Evolutionary conservation across 2,888 invertebrate species (phyloP), one percentile per base, ranked within the genome.

Genomic region (Campopleginae sp.): DNA sequence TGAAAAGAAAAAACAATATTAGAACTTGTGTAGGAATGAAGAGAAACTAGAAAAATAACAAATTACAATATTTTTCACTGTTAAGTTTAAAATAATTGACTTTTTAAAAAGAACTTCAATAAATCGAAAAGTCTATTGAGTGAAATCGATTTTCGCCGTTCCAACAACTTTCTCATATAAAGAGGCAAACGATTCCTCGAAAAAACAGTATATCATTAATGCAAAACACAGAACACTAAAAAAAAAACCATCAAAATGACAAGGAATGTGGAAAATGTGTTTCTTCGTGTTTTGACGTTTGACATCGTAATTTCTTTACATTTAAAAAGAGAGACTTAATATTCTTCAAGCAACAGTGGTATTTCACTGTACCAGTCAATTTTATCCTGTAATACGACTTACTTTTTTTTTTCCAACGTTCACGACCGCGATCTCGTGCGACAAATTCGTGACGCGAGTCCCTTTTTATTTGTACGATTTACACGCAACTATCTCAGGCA

Each of bases 321-420:
- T 46, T 46, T 44, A 33, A 48, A 14, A 31, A 23, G 19, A 38
- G n/a, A 58, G 42, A 51, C 58, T 10, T 38, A 19, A 76, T 51
- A 77, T 77, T 27, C 51, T 76, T 77, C 74, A 80, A 61, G 72
- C n/a, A 82, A 86, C 80, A 68, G 77, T 86, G 68, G 65, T 81
- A 81, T 79, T 86, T 84, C 68, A 82, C 66, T 75, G 86, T 84
- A 79, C 78, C 82, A 80, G 80, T 61, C 80, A 72, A 77, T 61
- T 84, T 72, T 72, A 31, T 58, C 58, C 61, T 33, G 80, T 58
- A 71, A 63, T 44, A 42, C 54, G 46, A 79, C 31, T 48, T 80
- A 66, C 23, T 51, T 48, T 54, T 68, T 65, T 68, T 27, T 19
- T 61, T n/a, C n/a, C 38, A 63, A 14, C n/a, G 63, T 38, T 68